phyloP scores from a whole-genome alignment of 2,797 vertebrate species.

The Hydrocynus forskahlii region DNA sequence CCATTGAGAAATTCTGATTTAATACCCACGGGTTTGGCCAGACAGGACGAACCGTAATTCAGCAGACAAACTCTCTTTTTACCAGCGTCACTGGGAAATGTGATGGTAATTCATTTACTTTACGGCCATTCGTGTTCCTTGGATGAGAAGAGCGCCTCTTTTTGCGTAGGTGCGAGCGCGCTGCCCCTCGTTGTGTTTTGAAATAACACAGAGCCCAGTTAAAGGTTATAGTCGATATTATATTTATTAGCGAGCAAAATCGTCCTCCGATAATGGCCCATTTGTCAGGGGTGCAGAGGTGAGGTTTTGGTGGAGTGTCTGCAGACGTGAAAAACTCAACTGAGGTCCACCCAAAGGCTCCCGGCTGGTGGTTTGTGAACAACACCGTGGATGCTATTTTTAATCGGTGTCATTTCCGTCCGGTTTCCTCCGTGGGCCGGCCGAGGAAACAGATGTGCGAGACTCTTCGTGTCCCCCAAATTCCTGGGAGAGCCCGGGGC shows the following conservation, averaged over 20 bases:
- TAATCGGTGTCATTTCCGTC: slow-evolving; percentile 88
- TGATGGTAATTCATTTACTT: slow-evolving; percentile 3
- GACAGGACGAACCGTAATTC: slow-evolving; percentile 50
- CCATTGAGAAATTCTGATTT: slow-evolving; percentile 49
- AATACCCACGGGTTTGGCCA: slow-evolving; percentile 41
- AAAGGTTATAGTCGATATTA: slow-evolving; percentile 7
- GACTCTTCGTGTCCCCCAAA: slow-evolving; percentile 87
- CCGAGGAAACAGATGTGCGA: slow-evolving; percentile 98
- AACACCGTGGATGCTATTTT: slow-evolving; percentile 87
- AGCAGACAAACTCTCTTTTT: slow-evolving; percentile 35
- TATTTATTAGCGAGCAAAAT: background rate
- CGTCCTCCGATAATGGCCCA: background rate
- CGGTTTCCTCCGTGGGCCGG: slow-evolving; percentile 89
- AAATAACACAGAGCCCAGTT: background rate
- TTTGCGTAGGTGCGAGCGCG: background rate
- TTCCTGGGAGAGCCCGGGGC: slow-evolving; percentile 88
- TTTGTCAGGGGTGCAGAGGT: slow-evolving; percentile 8
- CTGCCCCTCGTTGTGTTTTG: background rate
- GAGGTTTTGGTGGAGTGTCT: background rate
- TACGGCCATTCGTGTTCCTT: slow-evolving; percentile 9
- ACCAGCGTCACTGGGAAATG: slow-evolving; percentile 22
- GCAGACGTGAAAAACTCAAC: slow-evolving; percentile 34
- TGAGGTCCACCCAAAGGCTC: slow-evolving; percentile 20
- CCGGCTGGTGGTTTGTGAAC: slow-evolving; percentile 68
- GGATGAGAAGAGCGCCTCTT: slow-evolving; percentile 14